Evolutionary conservation across 2,797 vertebrate genomes (phyloP).

Genomic region (Cetoscarus ocellatus): DNA sequence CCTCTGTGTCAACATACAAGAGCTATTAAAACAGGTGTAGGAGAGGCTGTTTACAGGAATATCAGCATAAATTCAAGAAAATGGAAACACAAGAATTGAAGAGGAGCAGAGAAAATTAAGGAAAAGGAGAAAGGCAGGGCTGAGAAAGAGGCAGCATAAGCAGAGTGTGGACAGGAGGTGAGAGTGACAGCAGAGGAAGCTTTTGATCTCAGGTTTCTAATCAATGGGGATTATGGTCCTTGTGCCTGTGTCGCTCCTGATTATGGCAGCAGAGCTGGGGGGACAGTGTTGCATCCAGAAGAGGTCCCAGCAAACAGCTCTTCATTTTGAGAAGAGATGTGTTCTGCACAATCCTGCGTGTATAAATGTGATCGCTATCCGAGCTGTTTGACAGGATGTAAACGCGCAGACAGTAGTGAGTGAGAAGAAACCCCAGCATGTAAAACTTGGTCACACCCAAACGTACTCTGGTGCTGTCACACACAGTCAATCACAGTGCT

Average conservation of each 20-base stretch:
- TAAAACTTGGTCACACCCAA: conserved; percentile 22
- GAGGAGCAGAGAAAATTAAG: conserved; percentile 9
- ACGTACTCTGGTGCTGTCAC: conserved; percentile 24
- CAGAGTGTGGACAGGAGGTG: conserved; percentile 53
- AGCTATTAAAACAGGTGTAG: conserved; percentile 9
- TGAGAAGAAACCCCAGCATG: conserved; percentile 1
- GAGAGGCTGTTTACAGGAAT: neutral
- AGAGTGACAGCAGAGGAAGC: conserved; percentile 76
- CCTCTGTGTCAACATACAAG: neutral
- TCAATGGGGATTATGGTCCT: conserved; percentile 82
- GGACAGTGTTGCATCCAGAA: conserved; percentile 44
- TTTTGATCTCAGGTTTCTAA: conserved; percentile 82
- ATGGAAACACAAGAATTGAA: conserved; percentile 1
- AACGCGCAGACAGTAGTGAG: conserved; percentile 5
- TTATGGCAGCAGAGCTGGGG: conserved; percentile 55
- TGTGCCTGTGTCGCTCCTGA: conserved; percentile 71
- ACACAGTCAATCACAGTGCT: conserved; percentile 16
- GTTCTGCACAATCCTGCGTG: conserved; percentile 14
- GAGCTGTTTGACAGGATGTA: conserved; percentile 13
- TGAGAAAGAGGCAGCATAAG: conserved; percentile 17
- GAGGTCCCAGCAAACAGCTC: conserved; percentile 26
- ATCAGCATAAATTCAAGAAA: neutral
- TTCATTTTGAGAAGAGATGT: conserved; percentile 11
- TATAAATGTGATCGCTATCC: conserved; percentile 22
- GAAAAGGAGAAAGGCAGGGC: neutral